Evolutionary conservation across 2,113 vertebrate species (phyloP), one percentile per base, ranked within the genome.

Genomic region (Cnemophilus loriae): DNA sequence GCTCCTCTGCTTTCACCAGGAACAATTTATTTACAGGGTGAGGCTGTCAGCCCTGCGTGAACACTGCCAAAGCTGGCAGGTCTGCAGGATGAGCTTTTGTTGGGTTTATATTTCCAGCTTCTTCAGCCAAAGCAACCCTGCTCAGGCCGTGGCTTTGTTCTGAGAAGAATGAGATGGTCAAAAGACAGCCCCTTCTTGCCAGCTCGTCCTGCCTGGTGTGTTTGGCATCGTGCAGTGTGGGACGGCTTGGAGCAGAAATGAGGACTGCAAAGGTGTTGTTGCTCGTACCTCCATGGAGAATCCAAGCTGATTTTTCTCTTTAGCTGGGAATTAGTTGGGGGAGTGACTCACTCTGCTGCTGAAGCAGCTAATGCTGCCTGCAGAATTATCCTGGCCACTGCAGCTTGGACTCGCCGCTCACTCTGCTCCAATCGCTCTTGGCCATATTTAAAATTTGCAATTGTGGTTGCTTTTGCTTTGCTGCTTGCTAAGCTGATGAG

Each of bases 11-110:
- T 85, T 93, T 75, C 95, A 87, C 4, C 24, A 89, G 90, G 64
- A 87, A 52, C 89, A 39, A 77, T 95, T 94, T 89, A 78, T 93
- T 93, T 95, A 46, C 71, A 50, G 83, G 71, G 59, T 47, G 88
- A 96, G 49, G 55, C 85, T 92, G 90, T 92, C 94, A 90, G 71
- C 65, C 88, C 88, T 61, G 75, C 20, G 0, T 6, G 88, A 69
- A 10, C 37, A 1, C 84, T 90, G 95, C 91, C 89, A 86, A 53
- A 69, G 52, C 78, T 87, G 74, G 74, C 92, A 93, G 91, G n/a
- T 46, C 82, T 85, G 78, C 91, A 82, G 84, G 68, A 44, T 49
- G 73, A 90, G 90, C 85, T 93, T 90, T 57, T 76, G 46, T 46
- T 80, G 49, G 85, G 70, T 90, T 92, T 84, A 2, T 73, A n/a